These are phyloP conservation scores for Flexamia atlantica DNA, from an alignment of 2,888 invertebrate species.

Conservation along the genomic window DNA sequence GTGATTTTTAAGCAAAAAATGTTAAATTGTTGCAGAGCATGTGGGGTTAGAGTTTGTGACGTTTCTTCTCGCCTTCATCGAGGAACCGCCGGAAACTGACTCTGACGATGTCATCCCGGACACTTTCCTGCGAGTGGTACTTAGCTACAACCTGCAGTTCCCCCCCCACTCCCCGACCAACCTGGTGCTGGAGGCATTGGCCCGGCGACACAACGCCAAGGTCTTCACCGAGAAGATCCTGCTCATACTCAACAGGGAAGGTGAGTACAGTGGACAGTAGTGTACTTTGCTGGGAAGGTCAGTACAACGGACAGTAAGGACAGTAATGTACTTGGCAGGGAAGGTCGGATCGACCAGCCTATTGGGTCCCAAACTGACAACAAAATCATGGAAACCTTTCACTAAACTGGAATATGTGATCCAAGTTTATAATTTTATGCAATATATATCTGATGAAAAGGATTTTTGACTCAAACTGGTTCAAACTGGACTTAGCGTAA, in stretches of 20 bases:
- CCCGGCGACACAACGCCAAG: constrained; percentile 81
- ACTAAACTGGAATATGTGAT: too few species aligned
- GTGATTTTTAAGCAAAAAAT: not conserved
- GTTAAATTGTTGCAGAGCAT: constrained; percentile 80
- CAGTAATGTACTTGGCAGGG: too few species aligned
- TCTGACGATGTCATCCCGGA: constrained; percentile 92
- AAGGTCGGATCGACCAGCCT: too few species aligned
- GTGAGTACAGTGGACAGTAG: too few species aligned
- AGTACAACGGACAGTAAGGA: too few species aligned
- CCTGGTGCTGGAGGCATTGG: constrained; percentile 70
- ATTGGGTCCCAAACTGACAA: too few species aligned
- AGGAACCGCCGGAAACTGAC: constrained; percentile 87
- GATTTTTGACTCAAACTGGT: too few species aligned
- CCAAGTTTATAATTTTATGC: too few species aligned
- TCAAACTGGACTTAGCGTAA: too few species aligned
- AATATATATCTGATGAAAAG: too few species aligned
- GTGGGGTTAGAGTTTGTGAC: constrained; percentile 89
- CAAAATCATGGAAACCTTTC: too few species aligned
- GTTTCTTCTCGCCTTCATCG: constrained; percentile 89
- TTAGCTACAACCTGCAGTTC: constrained; percentile 95
- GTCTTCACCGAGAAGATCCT: constrained; percentile 94
- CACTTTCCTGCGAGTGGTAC: constrained; percentile 87
- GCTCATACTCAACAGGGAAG: constrained; percentile 93
- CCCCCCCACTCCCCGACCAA: constrained; percentile 69
- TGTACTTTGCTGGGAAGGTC: too few species aligned